Percentiles rank a stretch among this genome's conserved stretches.
Evolutionary conservation across 2,888 invertebrate species (phyloP).

Genomic region (Apocheima hispidaria): DNA sequence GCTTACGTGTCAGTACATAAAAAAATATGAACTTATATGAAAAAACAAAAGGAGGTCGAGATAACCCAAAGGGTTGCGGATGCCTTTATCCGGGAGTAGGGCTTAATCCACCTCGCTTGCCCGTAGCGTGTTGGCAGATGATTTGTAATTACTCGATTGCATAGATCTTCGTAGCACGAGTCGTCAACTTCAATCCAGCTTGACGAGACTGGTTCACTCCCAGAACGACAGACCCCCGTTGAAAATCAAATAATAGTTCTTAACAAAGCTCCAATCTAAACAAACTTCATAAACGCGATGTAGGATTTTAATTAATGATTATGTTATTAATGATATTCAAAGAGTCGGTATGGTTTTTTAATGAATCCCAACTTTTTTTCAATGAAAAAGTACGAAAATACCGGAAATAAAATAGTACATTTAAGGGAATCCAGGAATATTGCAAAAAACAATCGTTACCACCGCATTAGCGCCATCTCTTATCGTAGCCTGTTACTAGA

Average conservation of each 20-base stretch:
- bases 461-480: background rate
- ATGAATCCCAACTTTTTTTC: background rate
- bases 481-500: background rate
- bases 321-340: background rate
- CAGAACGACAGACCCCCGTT: background rate
- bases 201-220: constrained; percentile 2
- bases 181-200: constrained; percentile 4
- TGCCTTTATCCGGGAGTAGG: background rate
- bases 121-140: background rate
- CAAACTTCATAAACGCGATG: background rate
- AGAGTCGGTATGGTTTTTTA: background rate
- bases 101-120: background rate
- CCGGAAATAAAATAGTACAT: background rate
- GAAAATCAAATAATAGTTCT: too few relatives aligned
- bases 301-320: background rate
- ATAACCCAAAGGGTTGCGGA: background rate
- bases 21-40: background rate
- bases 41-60: background rate
- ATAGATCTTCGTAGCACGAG: constrained; percentile 4
- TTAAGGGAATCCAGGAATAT: background rate
- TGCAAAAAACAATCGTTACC: background rate
- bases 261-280: background rate
- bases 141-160: background rate
- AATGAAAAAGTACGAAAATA: background rate
- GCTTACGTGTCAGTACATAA: too few relatives aligned